Percentiles rank a stretch among this genome's conserved stretches.
phyloP scores from a whole-genome alignment of 2,888 invertebrate genomes.

The Actias luna region DNA sequence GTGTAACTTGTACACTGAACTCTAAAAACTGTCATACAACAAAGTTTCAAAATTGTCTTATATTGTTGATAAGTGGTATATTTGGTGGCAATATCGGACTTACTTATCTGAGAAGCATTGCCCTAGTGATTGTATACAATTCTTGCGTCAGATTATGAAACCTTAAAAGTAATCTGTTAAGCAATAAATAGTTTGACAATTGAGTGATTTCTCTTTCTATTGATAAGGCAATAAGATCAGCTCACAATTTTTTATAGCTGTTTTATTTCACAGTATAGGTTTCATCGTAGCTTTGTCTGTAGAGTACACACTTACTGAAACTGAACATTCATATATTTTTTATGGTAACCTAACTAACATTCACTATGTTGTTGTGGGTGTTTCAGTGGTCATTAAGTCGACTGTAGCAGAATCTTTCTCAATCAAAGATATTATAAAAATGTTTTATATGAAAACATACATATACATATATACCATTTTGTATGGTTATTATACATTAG shows the following conservation, averaged over 20 bases:
- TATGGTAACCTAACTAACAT: too few relatives aligned
- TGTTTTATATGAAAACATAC: too few relatives aligned
- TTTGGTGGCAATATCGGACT: not conserved
- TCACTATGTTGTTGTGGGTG: too few relatives aligned
- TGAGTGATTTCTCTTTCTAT: constrained; percentile 30
- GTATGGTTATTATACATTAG: too few relatives aligned
- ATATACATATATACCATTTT: too few relatives aligned
- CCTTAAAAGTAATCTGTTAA: constrained; percentile 22
- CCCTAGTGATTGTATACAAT: not conserved
- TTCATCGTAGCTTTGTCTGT: too few relatives aligned
- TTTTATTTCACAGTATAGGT: too few relatives aligned
- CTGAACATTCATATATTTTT: too few relatives aligned
- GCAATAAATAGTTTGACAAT: constrained; percentile 30
- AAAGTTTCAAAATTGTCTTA: not conserved
- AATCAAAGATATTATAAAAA: too few relatives aligned
- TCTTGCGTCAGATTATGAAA: constrained; percentile 25
- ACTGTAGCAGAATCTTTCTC: too few relatives aligned
- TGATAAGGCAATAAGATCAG: constrained; percentile 11
- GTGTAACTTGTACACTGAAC: not conserved
- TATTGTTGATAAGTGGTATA: not conserved
- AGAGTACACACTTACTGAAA: too few relatives aligned
- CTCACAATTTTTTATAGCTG: not conserved
- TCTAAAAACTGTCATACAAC: not conserved
- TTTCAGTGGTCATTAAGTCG: too few relatives aligned
- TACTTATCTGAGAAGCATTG: constrained; percentile 18